Percentiles rank a stretch among this genome's conserved stretches.
Evolutionary conservation across 2,888 invertebrate species (phyloP).

Genomic region (Cheiracanthium punctorium): DNA sequence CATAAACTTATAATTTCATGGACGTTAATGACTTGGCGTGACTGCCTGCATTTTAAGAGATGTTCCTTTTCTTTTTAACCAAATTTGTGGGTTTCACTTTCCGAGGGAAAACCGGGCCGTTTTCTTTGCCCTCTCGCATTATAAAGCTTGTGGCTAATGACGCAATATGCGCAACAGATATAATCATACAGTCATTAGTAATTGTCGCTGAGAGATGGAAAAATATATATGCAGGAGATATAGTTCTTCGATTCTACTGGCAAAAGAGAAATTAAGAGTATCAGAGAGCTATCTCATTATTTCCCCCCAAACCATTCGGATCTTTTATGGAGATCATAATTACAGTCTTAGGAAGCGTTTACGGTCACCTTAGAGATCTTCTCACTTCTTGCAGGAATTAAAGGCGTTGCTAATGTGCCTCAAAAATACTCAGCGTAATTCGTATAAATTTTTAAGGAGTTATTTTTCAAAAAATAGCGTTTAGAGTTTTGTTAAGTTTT

Average conservation of each 20-base stretch:
- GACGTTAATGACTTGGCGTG: constrained; percentile 55
- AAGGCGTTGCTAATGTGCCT: neutral
- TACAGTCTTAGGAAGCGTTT: neutral
- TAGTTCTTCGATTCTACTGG: neutral
- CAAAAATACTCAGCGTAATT: neutral
- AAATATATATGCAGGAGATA: too few relatives aligned
- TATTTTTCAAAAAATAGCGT: neutral
- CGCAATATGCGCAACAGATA: constrained; percentile 60
- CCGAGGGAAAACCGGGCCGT: constrained; percentile 36
- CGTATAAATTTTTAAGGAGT: neutral
- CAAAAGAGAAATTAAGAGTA: constrained; percentile 1
- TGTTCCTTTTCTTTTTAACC: constrained; percentile 34
- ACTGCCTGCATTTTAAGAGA: constrained; percentile 41
- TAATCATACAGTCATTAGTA: constrained; percentile 58
- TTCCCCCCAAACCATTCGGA: neutral
- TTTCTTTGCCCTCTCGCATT: constrained; percentile 34
- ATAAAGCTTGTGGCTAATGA: too few relatives aligned
- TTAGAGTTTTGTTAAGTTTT: neutral
- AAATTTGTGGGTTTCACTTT: constrained; percentile 62
- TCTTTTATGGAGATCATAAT: constrained; percentile 5
- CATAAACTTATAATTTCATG: constrained; percentile 54
- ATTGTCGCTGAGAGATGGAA: constrained; percentile 18
- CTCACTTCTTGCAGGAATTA: constrained; percentile 4
- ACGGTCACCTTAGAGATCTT: neutral
- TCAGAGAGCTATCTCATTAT: constrained; percentile 9